Conservation (phyloP, 2,113 vertebrate genomes). For the Anseranas semipalmata region DNA sequence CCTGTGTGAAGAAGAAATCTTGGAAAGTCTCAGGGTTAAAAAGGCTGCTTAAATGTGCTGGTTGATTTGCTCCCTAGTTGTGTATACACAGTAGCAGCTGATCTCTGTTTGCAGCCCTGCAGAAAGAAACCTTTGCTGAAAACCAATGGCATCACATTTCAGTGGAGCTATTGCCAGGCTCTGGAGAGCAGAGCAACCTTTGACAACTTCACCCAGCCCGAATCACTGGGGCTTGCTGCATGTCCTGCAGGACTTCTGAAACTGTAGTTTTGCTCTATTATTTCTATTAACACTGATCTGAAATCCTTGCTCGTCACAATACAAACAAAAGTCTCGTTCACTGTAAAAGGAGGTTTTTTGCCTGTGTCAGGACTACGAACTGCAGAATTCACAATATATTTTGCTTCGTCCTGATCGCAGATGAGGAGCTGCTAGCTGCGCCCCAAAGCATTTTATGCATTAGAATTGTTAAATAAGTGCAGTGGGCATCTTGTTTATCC, state of each 20-base stretch:
- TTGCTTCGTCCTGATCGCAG: slow-evolving; percentile 40
- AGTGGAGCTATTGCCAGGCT: slow-evolving; percentile 86
- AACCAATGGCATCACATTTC: slow-evolving; percentile 91
- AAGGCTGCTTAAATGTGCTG: slow-evolving; percentile 81
- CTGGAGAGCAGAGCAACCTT: slow-evolving; percentile 79
- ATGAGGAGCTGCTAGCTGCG: not conserved
- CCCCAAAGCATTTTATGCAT: not conserved
- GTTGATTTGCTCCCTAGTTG: slow-evolving; percentile 80
- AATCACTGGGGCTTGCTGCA: slow-evolving; percentile 30
- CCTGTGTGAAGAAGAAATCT: slow-evolving; percentile 81
- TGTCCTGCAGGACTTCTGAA: slow-evolving; percentile 29
- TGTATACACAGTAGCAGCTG: slow-evolving; percentile 83
- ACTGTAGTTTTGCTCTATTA: not conserved
- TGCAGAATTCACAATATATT: slow-evolving; percentile 58
- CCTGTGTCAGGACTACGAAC: slow-evolving; percentile 38
- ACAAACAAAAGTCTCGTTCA: not conserved
- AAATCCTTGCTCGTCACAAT: not conserved
- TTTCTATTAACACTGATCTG: not conserved
- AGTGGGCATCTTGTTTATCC: slow-evolving; percentile 23
- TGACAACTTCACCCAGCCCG: slow-evolving; percentile 77
- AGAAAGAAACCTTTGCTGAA: slow-evolving; percentile 87
- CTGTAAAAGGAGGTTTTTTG: slow-evolving; percentile 20
- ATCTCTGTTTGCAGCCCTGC: slow-evolving; percentile 88
- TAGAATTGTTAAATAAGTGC: not conserved
- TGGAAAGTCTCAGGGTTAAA: slow-evolving; percentile 81